Conservation (phyloP, 2,797 vertebrate species). For the Clarias laeviceps region DNA sequence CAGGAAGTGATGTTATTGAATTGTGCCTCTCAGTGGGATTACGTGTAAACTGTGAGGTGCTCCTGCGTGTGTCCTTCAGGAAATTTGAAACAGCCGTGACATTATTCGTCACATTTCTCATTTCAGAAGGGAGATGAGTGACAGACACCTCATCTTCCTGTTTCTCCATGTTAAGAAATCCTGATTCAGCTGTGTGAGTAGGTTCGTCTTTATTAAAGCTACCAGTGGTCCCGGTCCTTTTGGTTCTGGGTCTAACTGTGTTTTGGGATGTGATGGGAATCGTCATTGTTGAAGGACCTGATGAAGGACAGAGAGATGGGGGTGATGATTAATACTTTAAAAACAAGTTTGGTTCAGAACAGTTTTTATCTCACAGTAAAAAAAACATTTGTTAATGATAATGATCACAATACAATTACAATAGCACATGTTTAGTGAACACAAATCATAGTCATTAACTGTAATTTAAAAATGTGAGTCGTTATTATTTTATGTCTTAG, state of each 20-base stretch:
- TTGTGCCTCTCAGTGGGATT: neutral
- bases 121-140: neutral
- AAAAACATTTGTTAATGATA: neutral
- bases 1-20: neutral
- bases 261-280: conserved; percentile 24
- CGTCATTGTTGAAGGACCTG: conserved; percentile 54
- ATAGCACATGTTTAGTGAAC: neutral
- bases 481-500: neutral
- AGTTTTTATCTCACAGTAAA: neutral
- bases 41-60: conserved; percentile 2
- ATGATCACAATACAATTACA: neutral
- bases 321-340: neutral
- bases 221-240: conserved; percentile 42
- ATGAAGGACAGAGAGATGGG: conserved; percentile 26
- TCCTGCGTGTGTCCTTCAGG: neutral
- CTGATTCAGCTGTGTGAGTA: neutral
- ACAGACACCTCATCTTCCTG: conserved; percentile 1
- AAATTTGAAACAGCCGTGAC: neutral
- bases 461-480: neutral
- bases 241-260: conserved; percentile 50
- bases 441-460: neutral
- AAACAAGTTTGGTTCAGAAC: neutral
- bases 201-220: neutral
- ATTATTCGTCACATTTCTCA: conserved; percentile 5
- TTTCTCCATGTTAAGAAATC: conserved; percentile 9